Evolutionary conservation across 2,888 invertebrate species (phyloP), one percentile per base, ranked within the genome.

Genomic region (Drepanosiphum platanoidis): DNA sequence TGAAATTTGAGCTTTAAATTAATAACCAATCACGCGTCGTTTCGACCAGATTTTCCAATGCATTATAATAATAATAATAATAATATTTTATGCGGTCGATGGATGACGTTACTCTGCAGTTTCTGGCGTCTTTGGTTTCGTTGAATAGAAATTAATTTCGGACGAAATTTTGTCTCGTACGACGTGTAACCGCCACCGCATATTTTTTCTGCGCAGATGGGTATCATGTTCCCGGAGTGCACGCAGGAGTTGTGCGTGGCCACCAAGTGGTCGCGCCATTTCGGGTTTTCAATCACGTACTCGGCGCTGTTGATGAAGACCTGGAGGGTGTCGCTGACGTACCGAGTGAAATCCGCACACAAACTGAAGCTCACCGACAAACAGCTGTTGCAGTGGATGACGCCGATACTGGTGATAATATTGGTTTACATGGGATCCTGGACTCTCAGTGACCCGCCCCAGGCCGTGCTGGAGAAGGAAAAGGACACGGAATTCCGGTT

Each of bases 301-400:
- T 97, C 97, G 15, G 96, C 97, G 13, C 91, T 97, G 70, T 91
- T 97, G 5, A 95, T 97, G 94, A 97, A 97, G 90, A 97, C 97
- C 18, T 97, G 97, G 97, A 93, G 97, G 89, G 96, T 97, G 78
- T 96, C 97, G 1, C 91, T 97, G 87, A 97, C 97, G 77, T 97
- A 97, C 91, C 93, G 97, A 42, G 97, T 97, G 0, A 97, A 97
- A 90, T 96, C 96, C 52, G 96, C 97, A 0, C 96, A 97, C 90
- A 96, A 96, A 90, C 93, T 97, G 36, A 96, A 97, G 89, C 91
- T 97, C 87, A 97, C 97, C 2, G 97, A 97, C 90, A 96, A 96
- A 89, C 96, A 97, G 89, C 91, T 97, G 86, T 91, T 97, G 42
- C 96, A 97, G 89, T 96, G 97, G 95, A 95, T 97, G 94, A 94